Conservation (phyloP, 2,113 vertebrate genomes). For the Paralichthys olivaceus region DNA sequence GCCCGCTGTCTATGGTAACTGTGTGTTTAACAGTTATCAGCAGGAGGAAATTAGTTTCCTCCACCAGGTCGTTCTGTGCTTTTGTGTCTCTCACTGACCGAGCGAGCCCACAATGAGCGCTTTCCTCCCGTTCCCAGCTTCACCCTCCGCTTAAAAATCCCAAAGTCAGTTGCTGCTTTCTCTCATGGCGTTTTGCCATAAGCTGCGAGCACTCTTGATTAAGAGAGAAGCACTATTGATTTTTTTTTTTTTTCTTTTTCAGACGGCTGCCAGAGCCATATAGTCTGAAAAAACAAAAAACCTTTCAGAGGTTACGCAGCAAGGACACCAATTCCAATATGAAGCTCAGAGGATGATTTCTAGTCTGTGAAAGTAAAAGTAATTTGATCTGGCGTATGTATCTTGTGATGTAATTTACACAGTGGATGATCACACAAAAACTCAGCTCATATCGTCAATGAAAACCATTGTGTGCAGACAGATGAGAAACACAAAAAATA, state of each 20-base stretch:
- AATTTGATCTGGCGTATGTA: neutral
- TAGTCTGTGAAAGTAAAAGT: neutral
- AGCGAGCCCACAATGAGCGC: neutral
- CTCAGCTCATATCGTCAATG: neutral
- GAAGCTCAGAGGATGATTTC: neutral
- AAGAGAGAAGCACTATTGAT: conserved; percentile 71
- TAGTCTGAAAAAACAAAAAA: conserved; percentile 15
- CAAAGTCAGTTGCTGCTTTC: conserved; percentile 67
- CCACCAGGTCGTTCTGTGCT: neutral
- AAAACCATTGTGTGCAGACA: no score
- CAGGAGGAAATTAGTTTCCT: conserved; percentile 8
- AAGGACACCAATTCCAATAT: conserved; percentile 35
- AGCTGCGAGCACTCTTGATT: conserved; percentile 70
- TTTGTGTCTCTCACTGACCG: conserved; percentile 10
- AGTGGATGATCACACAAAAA: neutral
- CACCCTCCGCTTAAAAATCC: conserved; percentile 49
- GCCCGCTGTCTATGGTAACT: conserved; percentile 29
- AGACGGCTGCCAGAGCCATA: conserved; percentile 32
- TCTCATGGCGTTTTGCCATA: conserved; percentile 63
- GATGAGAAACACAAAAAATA: no score
- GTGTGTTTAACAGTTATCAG: conserved; percentile 26
- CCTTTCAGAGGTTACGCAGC: conserved; percentile 39
- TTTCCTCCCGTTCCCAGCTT: conserved; percentile 31
- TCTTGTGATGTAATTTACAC: no score
- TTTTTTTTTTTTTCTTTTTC: conserved; percentile 47